Evolutionary conservation across 2,797 vertebrate genomes (phyloP).

Genomic region (Botia almorhae): DNA sequence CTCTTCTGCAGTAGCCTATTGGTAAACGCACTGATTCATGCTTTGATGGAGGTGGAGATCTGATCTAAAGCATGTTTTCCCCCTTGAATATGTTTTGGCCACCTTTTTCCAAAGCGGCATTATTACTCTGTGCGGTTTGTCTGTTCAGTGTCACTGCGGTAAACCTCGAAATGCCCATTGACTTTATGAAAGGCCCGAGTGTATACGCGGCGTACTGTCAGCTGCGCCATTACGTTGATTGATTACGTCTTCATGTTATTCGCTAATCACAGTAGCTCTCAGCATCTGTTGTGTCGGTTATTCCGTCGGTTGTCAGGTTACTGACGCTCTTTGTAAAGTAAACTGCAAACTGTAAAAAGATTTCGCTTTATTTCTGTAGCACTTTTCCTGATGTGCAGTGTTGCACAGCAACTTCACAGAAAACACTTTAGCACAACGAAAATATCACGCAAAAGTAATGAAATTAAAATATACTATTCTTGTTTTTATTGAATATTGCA

Average conservation of each 20-base stretch:
- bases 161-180: slow-evolving; percentile 10
- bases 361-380: too few relatives aligned
- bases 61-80: slow-evolving; percentile 30
- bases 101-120: neutral
- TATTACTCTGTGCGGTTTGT: slow-evolving; percentile 4
- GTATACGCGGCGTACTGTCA: slow-evolving; percentile 37
- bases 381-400: neutral
- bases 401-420: neutral
- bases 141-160: slow-evolving; percentile 7
- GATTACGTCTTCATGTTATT: slow-evolving; percentile 49
- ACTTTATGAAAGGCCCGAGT: slow-evolving; percentile 41
- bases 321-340: slow-evolving; percentile 31
- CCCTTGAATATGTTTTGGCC: slow-evolving; percentile 5
- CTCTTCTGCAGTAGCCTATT: slow-evolving; percentile 40
- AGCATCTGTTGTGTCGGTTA: slow-evolving; percentile 29
- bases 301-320: slow-evolving; percentile 32
- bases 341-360: slow-evolving; percentile 7
- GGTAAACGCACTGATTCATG: slow-evolving; percentile 71
- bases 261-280: slow-evolving; percentile 27
- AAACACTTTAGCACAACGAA: neutral
- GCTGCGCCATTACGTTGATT: slow-evolving; percentile 40
- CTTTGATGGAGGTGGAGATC: slow-evolving; percentile 19
- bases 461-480: too few relatives aligned
- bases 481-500: too few relatives aligned
- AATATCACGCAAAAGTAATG: too few relatives aligned